Evolutionary conservation across 2,888 invertebrate genomes (phyloP).

Genomic region (Chymomyza caudatula): DNA sequence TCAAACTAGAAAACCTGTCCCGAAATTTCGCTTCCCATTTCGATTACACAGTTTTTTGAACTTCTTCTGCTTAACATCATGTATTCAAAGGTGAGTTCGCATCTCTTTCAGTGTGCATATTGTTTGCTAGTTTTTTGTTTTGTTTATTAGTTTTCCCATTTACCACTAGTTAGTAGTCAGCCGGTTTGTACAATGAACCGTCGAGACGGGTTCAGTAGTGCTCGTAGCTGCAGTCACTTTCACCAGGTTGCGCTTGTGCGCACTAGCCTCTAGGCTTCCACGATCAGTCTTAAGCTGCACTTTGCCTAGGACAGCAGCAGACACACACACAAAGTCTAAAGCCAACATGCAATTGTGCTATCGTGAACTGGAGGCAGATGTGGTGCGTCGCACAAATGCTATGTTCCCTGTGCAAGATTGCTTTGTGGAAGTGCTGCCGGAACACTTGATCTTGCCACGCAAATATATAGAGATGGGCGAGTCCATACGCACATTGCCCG

Average conservation of each 20-base stretch:
- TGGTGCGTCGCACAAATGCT: constrained; percentile 81
- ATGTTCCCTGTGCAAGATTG: constrained; percentile 85
- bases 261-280: constrained; percentile 13
- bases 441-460: constrained; percentile 84
- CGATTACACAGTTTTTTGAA: no score
- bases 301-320: constrained; percentile 6
- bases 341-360: constrained; percentile 76
- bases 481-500: constrained; percentile 84
- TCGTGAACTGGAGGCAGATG: constrained; percentile 81
- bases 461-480: constrained; percentile 84
- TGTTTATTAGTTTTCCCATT: not conserved
- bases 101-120: not conserved
- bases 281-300: constrained; percentile 30
- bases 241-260: constrained; percentile 48
- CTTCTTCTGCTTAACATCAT: no score
- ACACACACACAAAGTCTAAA: not conserved
- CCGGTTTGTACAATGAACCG: not conserved
- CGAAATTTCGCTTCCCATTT: no score
- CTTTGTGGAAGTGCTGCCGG: constrained; percentile 86
- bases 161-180: not conserved
- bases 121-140: not conserved
- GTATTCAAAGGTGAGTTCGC: not conserved
- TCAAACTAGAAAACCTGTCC: no score
- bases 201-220: not conserved
- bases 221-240: constrained; percentile 51